Conservation (phyloP, 2,797 vertebrate genomes). For the Epinephelus awoara region DNA sequence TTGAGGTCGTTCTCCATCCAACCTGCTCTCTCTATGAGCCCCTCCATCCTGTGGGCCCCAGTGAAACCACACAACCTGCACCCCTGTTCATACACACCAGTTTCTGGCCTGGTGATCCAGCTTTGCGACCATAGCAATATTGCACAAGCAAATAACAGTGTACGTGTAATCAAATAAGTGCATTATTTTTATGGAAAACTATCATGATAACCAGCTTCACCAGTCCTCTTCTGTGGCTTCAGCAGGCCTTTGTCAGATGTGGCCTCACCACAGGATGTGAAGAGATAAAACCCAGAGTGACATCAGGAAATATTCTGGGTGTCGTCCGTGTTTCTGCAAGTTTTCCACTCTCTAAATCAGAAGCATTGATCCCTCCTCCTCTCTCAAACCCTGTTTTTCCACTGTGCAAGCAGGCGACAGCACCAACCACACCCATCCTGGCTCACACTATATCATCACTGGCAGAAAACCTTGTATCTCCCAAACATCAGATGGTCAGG, state of each 20-base stretch:
- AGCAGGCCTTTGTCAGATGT: neutral
- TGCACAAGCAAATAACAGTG: neutral
- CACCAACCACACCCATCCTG: constrained; percentile 31
- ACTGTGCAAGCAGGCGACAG: neutral
- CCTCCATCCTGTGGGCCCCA: no score
- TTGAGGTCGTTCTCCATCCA: no score
- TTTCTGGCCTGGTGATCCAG: neutral
- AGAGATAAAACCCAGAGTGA: neutral
- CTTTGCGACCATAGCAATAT: neutral
- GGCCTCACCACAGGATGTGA: neutral
- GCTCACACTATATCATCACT: neutral
- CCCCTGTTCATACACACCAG: neutral
- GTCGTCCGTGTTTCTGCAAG: neutral
- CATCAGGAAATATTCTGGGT: constrained; percentile 11
- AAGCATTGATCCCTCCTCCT: constrained; percentile 1
- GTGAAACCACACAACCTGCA: no score
- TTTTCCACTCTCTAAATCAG: constrained; percentile 2
- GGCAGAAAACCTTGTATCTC: neutral
- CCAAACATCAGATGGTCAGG: neutral
- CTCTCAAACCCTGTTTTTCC: constrained; percentile 41
- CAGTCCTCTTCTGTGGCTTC: neutral
- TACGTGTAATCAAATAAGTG: neutral
- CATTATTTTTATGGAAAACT: neutral
- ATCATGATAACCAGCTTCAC: constrained; percentile 1
- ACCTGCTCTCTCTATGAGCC: no score